Base-by-base conservation (phyloP, 1,140 invertebrate genomes). In the Caenorhabditis briggsae region DNA sequence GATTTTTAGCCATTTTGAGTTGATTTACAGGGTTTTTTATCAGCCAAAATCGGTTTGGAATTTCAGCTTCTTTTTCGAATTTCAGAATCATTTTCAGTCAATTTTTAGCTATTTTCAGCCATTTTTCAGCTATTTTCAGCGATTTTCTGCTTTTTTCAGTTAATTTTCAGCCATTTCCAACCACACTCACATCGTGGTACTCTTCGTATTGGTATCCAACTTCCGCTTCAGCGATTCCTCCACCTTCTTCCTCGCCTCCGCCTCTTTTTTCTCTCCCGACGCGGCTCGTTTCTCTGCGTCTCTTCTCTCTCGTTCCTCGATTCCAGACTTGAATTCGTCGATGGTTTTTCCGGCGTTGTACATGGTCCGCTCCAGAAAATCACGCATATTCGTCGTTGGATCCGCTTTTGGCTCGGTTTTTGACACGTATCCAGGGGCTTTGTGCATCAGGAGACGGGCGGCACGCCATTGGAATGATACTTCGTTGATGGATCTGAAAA, bases 381-480 rank as follows among this genome's bases (percentile, higher is more conserved):
- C 55, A 8, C 16, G 18, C 20, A 83, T 83, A 59, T 83, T 83
- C 6, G 58, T 59, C 16, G 7, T n/a, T 20, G 55, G 55, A 7
- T 53, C 58, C 5, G 20, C 2, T 58, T 58, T 59, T 11, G 16
- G 11, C 16, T 83, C 82, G 2, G 25, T 25, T 61, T 58, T 83
- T 33, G 43, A 20, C 20, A 83, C 33, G 55, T 43, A 58, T 59
- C 58, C 55, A 5, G 82, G 82, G 3, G 41, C 11, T 48, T 86
- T 70, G 18, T 58, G 33, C 85, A 86, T 82, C 9, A 86, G 82
- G 43, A 82, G 70, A 46, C 85, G 85, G 23, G 64, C 56, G 20
- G 85, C 85, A n/a, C 85, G 58, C 74, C 74, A 86, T 82, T 86
- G 85, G 33, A 86, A 86, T n/a, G 74, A 23, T 3, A 48, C 7